Conservation (phyloP, 2,113 vertebrate genomes). For the Polypterus senegalus region DNA sequence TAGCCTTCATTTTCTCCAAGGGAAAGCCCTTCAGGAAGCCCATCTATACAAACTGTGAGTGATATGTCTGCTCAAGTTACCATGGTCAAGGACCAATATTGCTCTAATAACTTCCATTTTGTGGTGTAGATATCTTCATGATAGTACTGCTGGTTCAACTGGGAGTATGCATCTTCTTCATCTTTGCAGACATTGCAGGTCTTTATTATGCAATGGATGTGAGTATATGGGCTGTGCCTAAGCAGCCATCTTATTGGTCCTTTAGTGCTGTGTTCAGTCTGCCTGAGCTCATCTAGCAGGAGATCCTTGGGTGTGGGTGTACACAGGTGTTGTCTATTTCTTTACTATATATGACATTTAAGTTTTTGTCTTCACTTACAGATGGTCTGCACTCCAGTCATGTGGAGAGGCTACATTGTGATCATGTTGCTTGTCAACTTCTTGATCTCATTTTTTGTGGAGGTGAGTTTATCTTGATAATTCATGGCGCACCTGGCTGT, state of each 20-base stretch:
- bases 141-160: constrained; percentile 42
- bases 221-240: constrained; percentile 25
- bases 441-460: not conserved
- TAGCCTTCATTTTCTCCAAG: constrained; percentile 59
- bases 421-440: not conserved
- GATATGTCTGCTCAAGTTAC: not conserved
- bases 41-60: constrained; percentile 58
- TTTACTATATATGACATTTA: too few species aligned
- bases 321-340: too few species aligned
- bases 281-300: too few species aligned
- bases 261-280: too few species aligned
- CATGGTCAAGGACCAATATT: too few species aligned
- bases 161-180: constrained; percentile 46
- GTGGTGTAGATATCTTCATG: constrained; percentile 46
- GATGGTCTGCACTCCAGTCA: not conserved
- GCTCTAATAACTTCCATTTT: not conserved
- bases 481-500: not conserved
- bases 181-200: constrained; percentile 50
- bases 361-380: not conserved
- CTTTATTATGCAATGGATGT: constrained; percentile 52
- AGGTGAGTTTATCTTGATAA: not conserved
- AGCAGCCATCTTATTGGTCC: too few species aligned
- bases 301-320: too few species aligned
- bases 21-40: constrained; percentile 60
- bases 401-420: not conserved